phyloP scores from a whole-genome alignment of 2,888 invertebrate species.

The Troides oblongomaculatus region DNA sequence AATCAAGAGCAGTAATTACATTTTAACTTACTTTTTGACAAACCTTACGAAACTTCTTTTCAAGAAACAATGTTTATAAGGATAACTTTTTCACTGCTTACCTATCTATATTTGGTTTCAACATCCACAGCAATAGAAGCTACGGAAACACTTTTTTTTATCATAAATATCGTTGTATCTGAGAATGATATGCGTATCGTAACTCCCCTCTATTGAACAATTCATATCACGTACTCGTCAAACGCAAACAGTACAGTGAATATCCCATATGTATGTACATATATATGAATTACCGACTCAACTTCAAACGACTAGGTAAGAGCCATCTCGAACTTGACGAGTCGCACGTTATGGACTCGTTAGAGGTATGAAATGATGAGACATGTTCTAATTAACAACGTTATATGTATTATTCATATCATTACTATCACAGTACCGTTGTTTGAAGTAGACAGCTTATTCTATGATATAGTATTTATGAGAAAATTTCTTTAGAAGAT shows the following conservation, averaged over 20 bases:
- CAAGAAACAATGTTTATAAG: no score
- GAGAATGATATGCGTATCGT: neutral
- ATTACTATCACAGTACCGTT: neutral
- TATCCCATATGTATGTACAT: constrained; percentile 16
- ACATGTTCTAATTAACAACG: constrained; percentile 23
- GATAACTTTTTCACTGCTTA: no score
- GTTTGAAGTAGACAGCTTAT: neutral
- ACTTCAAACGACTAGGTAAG: constrained; percentile 28
- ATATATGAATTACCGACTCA: constrained; percentile 19
- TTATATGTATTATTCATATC: constrained; percentile 18
- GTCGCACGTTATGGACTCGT: constrained; percentile 32
- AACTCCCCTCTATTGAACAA: constrained; percentile 22
- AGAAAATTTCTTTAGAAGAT: neutral
- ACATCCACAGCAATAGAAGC: neutral
- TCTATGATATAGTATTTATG: neutral
- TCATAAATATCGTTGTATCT: neutral
- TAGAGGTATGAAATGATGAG: constrained; percentile 30
- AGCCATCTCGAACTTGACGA: constrained; percentile 29
- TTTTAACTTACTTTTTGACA: no score
- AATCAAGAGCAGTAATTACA: no score
- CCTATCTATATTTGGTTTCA: neutral
- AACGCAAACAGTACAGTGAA: constrained; percentile 8
- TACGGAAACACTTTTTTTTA: neutral
- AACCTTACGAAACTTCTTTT: no score
- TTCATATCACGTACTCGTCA: constrained; percentile 29